These are phyloP conservation scores for Drosophila equinoxialis DNA, from an alignment of 1,140 invertebrate species.

Conservation along the genomic window DNA sequence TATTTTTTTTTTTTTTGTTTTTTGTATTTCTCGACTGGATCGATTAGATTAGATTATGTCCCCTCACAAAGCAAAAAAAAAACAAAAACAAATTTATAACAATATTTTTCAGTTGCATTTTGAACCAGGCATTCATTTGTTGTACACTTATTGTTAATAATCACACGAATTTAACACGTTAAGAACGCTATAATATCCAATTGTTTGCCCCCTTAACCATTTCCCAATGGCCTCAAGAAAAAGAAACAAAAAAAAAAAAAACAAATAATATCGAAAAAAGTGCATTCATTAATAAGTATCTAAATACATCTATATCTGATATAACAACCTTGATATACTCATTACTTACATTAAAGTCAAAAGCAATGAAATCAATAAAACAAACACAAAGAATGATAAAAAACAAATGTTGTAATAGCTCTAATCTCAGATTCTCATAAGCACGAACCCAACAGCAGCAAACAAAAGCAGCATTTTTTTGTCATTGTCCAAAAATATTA, in stretches of 20 bases:
- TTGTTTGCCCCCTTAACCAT: slow-evolving; percentile 33
- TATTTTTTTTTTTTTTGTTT: neutral
- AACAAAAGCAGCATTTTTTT: neutral
- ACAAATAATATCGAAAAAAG: neutral
- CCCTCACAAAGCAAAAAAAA: neutral
- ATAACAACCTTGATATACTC: slow-evolving; percentile 39
- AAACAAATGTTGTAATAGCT: slow-evolving; percentile 9
- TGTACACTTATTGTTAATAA: slow-evolving; percentile 37
- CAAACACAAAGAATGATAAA: slow-evolving; percentile 14
- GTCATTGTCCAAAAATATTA: neutral
- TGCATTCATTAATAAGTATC: slow-evolving; percentile 12
- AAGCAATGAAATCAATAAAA: slow-evolving; percentile 15
- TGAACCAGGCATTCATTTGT: slow-evolving; percentile 45
- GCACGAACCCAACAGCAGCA: neutral
- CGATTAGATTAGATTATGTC: neutral
- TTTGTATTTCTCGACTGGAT: slow-evolving; percentile 17
- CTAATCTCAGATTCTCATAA: slow-evolving; percentile 2
- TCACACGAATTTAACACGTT: slow-evolving; percentile 77
- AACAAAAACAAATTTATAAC: neutral
- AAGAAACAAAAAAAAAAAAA: neutral
- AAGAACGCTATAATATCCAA: slow-evolving; percentile 44
- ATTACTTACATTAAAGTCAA: slow-evolving; percentile 31
- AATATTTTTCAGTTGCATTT: slow-evolving; percentile 26
- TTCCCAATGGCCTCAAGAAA: slow-evolving; percentile 9
- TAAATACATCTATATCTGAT: slow-evolving; percentile 18